These are phyloP conservation scores for Steatornis caripensis DNA, from an alignment of 2,113 vertebrate genomes.

Conservation along the genomic window DNA sequence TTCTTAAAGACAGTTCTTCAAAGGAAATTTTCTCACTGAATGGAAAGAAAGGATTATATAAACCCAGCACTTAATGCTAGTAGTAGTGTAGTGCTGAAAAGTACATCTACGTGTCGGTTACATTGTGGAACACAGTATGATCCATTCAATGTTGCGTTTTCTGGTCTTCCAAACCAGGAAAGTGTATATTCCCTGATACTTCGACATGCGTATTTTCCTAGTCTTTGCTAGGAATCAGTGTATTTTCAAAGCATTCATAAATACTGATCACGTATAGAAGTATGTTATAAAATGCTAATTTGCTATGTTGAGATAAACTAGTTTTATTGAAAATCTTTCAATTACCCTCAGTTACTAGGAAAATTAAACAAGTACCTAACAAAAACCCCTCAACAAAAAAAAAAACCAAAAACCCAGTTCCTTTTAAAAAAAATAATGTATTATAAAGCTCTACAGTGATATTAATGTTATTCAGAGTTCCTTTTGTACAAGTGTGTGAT, in stretches of 20 bases:
- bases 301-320: neutral
- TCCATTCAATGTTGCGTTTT: neutral
- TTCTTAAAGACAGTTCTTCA: neutral
- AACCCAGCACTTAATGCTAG: neutral
- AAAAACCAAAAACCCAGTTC: rapidly evolving
- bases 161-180: neutral
- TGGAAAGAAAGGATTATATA: neutral
- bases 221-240: neutral
- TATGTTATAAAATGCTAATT: neutral
- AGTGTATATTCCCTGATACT: neutral
- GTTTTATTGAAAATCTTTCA: neutral
- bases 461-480: neutral
- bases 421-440: neutral
- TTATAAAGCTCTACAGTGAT: neutral
- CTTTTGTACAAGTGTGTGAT: neutral
- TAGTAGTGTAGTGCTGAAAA: neutral
- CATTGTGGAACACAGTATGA: neutral
- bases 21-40: neutral
- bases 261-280: neutral
- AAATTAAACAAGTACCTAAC: neutral
- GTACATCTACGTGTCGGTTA: neutral
- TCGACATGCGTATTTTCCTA: neutral
- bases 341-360: neutral
- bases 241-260: neutral
- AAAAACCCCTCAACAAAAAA: too few relatives aligned